Conservation (phyloP, 2,888 invertebrate genomes). For the Pilophorus perplexus region DNA sequence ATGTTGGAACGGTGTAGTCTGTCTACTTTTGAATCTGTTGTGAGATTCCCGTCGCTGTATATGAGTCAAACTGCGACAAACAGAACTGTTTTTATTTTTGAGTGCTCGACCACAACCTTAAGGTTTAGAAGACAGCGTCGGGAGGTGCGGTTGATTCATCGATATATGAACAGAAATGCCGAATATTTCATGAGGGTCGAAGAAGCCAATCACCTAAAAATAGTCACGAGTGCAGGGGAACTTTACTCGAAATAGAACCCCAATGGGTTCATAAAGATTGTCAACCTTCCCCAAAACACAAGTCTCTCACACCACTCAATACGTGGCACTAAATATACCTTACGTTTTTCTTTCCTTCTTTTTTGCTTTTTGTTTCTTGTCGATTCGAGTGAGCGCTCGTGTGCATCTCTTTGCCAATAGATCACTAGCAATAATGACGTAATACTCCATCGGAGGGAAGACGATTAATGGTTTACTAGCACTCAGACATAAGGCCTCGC, state of each 20-base stretch:
- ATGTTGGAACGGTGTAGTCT: not conserved
- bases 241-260: constrained; percentile 22
- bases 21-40: not conserved
- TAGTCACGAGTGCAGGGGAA: constrained; percentile 28
- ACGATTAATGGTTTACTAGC: no score
- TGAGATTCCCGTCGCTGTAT: not conserved
- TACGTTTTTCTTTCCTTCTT: not conserved
- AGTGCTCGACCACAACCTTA: constrained; percentile 7
- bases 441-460: no score
- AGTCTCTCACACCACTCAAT: constrained; percentile 28
- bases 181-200: constrained; percentile 33
- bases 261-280: constrained; percentile 32
- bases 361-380: no score
- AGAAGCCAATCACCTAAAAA: constrained; percentile 38
- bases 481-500: no score
- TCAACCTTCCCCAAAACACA: constrained; percentile 34
- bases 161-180: constrained; percentile 34
- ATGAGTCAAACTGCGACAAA: not conserved
- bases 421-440: no score
- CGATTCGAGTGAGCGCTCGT: no score
- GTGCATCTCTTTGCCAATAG: no score
- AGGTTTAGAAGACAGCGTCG: not conserved
- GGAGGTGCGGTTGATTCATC: constrained; percentile 29
- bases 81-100: constrained; percentile 18
- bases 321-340: constrained; percentile 20